Conservation (phyloP, 2,888 invertebrate species). For the Drosophila mercatorum region DNA sequence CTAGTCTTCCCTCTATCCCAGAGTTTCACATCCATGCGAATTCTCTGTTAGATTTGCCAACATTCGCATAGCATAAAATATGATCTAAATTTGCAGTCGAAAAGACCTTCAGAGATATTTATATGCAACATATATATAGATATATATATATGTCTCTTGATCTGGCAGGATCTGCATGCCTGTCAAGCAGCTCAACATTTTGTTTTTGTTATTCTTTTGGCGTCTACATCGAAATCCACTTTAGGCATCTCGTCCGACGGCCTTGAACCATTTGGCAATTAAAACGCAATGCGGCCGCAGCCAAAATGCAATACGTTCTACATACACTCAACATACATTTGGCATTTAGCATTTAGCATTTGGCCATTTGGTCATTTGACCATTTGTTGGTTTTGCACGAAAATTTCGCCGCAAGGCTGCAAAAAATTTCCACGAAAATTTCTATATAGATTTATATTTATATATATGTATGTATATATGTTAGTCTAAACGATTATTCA, state of each 20-base stretch:
- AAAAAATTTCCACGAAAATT: constrained; percentile 32
- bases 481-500: constrained; percentile 9
- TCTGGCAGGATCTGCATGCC: constrained; percentile 45
- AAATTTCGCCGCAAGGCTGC: constrained; percentile 27
- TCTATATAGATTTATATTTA: neutral
- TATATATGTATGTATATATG: neutral
- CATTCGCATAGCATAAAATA: neutral
- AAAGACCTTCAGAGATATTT: constrained; percentile 13
- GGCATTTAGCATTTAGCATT: constrained; percentile 29
- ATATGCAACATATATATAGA: neutral
- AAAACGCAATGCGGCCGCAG: constrained; percentile 47
- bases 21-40: neutral
- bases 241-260: constrained; percentile 44
- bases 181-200: constrained; percentile 49
- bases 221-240: constrained; percentile 71
- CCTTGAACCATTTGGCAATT: constrained; percentile 80
- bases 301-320: constrained; percentile 34
- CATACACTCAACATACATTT: constrained; percentile 15
- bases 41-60: neutral
- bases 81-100: neutral
- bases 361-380: constrained; percentile 20
- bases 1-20: too few relatives aligned
- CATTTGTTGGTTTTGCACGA: constrained; percentile 16
- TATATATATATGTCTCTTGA: constrained; percentile 11
- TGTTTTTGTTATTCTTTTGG: constrained; percentile 17